phyloP scores from a whole-genome alignment of 2,113 vertebrate genomes.

The Lagopus leucura region DNA sequence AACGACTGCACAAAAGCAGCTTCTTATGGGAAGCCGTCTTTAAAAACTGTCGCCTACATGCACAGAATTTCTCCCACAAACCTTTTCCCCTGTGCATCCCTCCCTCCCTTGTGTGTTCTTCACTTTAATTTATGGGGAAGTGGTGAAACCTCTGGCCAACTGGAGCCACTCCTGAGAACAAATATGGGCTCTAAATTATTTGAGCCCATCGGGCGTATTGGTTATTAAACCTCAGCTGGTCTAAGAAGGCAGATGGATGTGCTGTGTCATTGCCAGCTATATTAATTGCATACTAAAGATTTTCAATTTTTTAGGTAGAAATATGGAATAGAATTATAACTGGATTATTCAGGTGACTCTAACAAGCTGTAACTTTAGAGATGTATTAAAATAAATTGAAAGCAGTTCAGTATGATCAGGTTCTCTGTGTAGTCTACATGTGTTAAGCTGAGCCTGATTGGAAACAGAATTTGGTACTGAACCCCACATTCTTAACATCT shows the following conservation, averaged over 20 bases:
- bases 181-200: slow-evolving; percentile 65
- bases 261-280: slow-evolving; percentile 32
- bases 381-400: slow-evolving; percentile 1
- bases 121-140: slow-evolving; percentile 56
- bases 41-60: background rate
- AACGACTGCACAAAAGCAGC: slow-evolving; percentile 55
- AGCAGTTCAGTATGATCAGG: background rate
- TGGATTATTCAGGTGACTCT: slow-evolving; percentile 52
- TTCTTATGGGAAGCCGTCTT: background rate
- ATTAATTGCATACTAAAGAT: slow-evolving; percentile 51
- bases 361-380: slow-evolving; percentile 6
- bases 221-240: slow-evolving; percentile 36
- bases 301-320: slow-evolving; percentile 40
- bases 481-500: background rate
- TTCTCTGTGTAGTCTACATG: too few relatives aligned
- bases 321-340: slow-evolving; percentile 33
- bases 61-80: background rate
- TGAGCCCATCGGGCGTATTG: background rate
- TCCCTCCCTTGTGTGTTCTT: background rate
- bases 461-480: background rate
- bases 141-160: slow-evolving; percentile 43
- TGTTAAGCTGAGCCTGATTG: background rate
- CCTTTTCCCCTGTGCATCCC: background rate
- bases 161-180: slow-evolving; percentile 47
- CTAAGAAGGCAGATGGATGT: slow-evolving; percentile 44